Conservation (phyloP, 2,888 invertebrate genomes). For the Melieria crassipennis region DNA sequence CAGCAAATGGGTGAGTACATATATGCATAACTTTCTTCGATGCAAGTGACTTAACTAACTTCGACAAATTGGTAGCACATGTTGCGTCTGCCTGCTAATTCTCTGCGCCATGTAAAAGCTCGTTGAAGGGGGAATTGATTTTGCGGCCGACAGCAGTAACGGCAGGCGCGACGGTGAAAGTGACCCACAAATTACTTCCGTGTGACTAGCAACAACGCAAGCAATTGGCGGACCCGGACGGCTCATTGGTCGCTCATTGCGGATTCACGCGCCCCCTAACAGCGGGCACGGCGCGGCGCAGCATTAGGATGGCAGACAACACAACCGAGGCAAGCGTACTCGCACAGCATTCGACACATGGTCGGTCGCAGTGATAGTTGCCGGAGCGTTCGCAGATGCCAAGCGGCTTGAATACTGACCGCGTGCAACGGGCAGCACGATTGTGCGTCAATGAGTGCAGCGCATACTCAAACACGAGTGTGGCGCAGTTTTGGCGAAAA, state of each 20-base stretch:
- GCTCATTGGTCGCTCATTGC: too few species aligned
- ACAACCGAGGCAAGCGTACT: background rate
- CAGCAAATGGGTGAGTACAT: too few species aligned
- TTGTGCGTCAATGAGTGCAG: background rate
- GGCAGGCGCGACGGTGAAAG: slow-evolving; percentile 56
- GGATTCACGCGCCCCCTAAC: slow-evolving; percentile 6
- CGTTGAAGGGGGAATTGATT: too few species aligned
- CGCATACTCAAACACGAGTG: background rate
- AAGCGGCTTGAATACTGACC: background rate
- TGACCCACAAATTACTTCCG: slow-evolving; percentile 63
- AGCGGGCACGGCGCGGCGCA: slow-evolving; percentile 2
- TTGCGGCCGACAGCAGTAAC: slow-evolving; percentile 2
- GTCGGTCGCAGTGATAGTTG: background rate
- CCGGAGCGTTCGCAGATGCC: background rate
- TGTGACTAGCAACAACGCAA: slow-evolving; percentile 42
- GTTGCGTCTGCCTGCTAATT: too few species aligned
- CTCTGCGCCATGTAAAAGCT: too few species aligned
- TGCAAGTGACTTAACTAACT: too few species aligned
- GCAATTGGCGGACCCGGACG: slow-evolving; percentile 12
- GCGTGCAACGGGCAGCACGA: background rate
- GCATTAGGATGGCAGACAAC: background rate
- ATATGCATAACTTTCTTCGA: too few species aligned
- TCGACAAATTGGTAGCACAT: too few species aligned
- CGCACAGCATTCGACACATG: background rate
- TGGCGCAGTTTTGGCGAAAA: too few species aligned